These are phyloP conservation scores for Diadophis punctatus DNA, from an alignment of 2,113 vertebrate genomes.

Conservation along the genomic window DNA sequence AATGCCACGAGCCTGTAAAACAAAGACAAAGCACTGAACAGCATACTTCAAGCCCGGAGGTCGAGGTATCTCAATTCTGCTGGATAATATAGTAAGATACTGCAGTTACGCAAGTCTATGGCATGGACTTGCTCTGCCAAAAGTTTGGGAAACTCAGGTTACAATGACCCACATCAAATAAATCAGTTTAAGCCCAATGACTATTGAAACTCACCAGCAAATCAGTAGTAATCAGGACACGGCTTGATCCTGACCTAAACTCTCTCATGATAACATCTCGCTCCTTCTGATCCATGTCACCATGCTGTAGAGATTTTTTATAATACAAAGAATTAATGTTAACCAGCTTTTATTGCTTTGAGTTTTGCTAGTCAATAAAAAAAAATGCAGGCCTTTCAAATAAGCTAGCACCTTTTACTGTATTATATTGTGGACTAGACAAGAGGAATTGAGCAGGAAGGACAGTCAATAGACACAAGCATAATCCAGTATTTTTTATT, in stretches of 20 bases:
- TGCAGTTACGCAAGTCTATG: conserved; percentile 76
- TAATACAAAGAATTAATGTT: background rate
- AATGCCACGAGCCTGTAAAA: conserved; percentile 91
- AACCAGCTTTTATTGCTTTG: background rate
- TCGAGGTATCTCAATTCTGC: conserved; percentile 45
- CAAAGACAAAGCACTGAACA: background rate
- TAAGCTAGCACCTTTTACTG: background rate
- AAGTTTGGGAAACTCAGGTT: conserved; percentile 66
- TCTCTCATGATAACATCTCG: conserved; percentile 98
- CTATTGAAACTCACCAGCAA: conserved; percentile 81
- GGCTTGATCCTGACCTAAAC: conserved; percentile 92
- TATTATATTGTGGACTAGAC: background rate
- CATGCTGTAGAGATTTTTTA: conserved; percentile 76
- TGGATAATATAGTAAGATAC: conserved; percentile 75
- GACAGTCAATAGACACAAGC: background rate
- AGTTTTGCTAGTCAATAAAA: background rate
- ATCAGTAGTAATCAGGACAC: conserved; percentile 96
- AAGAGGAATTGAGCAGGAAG: background rate
- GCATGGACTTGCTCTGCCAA: conserved; percentile 79
- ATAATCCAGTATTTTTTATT: background rate
- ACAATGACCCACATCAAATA: conserved; percentile 60
- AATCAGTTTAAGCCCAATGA: conserved; percentile 35
- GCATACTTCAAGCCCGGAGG: background rate
- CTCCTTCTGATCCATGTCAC: conserved; percentile 99
- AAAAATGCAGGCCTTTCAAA: background rate